Base-by-base conservation (phyloP, 1,140 invertebrate genomes). In the Octopus sinensis region DNA sequence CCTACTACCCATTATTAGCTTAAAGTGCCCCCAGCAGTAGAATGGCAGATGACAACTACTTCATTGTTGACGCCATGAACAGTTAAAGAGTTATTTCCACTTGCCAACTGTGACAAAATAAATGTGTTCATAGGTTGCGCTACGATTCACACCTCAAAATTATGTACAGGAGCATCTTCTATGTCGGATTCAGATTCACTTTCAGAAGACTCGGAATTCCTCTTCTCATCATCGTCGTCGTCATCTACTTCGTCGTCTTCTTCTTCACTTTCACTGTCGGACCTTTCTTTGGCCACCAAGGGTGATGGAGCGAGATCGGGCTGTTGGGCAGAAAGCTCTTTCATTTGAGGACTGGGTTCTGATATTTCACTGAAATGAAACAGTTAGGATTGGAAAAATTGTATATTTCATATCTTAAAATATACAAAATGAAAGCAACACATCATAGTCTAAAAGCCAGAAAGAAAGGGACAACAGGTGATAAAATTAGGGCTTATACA, bases 111-210 rank as follows among this genome's bases (percentile, higher is more conserved):
- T 73, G 68, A 73, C 17, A 73, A 23, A 73, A 13, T 73, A 73
- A 73, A 73, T 12, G 13, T 73, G 6, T 73, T 73, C 13, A 12
- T 17, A 9, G 9, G 7, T 73, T 73, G 68, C 30, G 68, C 68
- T 73, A 73, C 13, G 30, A 77, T 77, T 77, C 52, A 52, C 52
- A 77, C 76, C 76, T 77, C 76, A 77, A 77, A 77, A 53, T 77
- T 77, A 53, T 77, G 76, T 53, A 77, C 76, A 77, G 76, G 30
- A 52, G 43, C 76, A 13, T 53, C 52, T 51, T 77, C 76, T 13
- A 51, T 77, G 30, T 77, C 76, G 4, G 76, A 77, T 9, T 77
- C 76, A 23, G 76, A 77, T 53, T 77, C 76, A 30, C n/a, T 77
- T 4, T 77, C 76, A 52, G 76, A 77, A 77, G 76, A 52, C 1